Percentiles rank a stretch among this genome's conserved stretches.
phyloP scores from a whole-genome alignment of 1,140 invertebrate genomes.

The Achroia grisella region DNA sequence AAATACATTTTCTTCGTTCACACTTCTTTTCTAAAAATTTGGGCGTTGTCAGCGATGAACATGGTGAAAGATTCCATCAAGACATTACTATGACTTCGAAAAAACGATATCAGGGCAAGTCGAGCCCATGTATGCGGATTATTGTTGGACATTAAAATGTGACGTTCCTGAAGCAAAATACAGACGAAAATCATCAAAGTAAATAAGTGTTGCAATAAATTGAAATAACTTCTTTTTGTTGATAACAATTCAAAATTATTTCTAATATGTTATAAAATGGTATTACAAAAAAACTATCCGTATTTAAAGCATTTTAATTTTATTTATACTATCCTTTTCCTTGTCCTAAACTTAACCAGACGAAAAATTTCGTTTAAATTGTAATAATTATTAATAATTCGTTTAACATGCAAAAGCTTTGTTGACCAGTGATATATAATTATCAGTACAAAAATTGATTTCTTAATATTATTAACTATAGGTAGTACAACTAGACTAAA shows the following conservation, averaged over 20 bases:
- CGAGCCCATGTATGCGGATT: slow-evolving; percentile 11
- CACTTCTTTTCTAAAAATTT: slow-evolving; percentile 7
- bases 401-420: not conserved
- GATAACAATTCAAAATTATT: slow-evolving; percentile 1
- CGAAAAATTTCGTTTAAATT: not conserved
- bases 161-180: slow-evolving; percentile 4
- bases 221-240: not conserved
- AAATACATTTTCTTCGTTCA: slow-evolving; percentile 3
- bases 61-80: slow-evolving; percentile 15
- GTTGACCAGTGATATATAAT: too few relatives aligned
- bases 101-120: slow-evolving; percentile 12
- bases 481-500: too few relatives aligned
- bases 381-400: not conserved
- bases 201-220: slow-evolving; percentile 1
- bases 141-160: slow-evolving; percentile 7
- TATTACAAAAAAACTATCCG: not conserved
- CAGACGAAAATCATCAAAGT: slow-evolving; percentile 2
- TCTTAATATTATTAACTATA: too few relatives aligned
- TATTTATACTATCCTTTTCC: too few relatives aligned
- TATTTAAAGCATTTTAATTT: too few relatives aligned
- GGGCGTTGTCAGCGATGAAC: slow-evolving; percentile 7
- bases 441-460: too few relatives aligned
- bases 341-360: too few relatives aligned
- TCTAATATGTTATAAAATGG: not conserved
- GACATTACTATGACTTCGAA: slow-evolving; percentile 10